Evolutionary conservation across 2,113 vertebrate genomes (phyloP), one percentile per base, ranked within the genome.

Genomic region (Limanda limanda): DNA sequence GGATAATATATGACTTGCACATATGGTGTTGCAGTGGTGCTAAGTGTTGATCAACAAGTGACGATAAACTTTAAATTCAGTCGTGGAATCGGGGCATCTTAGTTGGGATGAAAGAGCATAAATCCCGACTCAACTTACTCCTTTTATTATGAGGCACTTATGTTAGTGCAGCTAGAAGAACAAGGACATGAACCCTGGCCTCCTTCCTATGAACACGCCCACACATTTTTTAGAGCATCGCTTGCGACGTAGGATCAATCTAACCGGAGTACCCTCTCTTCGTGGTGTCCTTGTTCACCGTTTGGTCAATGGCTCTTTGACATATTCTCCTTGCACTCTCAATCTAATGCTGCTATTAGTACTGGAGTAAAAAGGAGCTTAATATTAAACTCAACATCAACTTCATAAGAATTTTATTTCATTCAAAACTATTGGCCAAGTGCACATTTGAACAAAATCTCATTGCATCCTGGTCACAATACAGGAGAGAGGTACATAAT

Each of bases 141-240:
- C 24, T 35, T 81, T 81, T 76, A 87, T 65, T 66, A 42, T 58
- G 45, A 77, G 23, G 18, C 71, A 56, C 58, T 79, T 60, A 23
- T 3, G 0, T n/a, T 58, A 71, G 58, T 65, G 61, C 27, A 63
- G 55, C n/a, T 24, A 24, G 14, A 25, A 47, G 14, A 25, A 52
- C 55, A 80, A 80, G 57, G 74, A 74, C 70, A 59, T 12, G 3
- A 70, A 57, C 42, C 11, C 1, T 40, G 45, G 8, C 1, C 10
- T 68, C 7, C 7, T 20, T 21, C 31, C 21, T 57, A n/a, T 27
- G 5, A 66, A 47, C 18, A 25, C 20, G 0, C 18, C 40, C 21
- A 27, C 60, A 11, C 17, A 48, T 6, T 25, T 51, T 65, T 4
- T 13, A 25, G 56, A 48, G 6, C 7, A 35, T 47, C 42, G 57